Percentiles rank a stretch among this genome's conserved stretches.
Conservation (phyloP, 2,888 invertebrate genomes). For the Synanthedon andrenaeformis region DNA sequence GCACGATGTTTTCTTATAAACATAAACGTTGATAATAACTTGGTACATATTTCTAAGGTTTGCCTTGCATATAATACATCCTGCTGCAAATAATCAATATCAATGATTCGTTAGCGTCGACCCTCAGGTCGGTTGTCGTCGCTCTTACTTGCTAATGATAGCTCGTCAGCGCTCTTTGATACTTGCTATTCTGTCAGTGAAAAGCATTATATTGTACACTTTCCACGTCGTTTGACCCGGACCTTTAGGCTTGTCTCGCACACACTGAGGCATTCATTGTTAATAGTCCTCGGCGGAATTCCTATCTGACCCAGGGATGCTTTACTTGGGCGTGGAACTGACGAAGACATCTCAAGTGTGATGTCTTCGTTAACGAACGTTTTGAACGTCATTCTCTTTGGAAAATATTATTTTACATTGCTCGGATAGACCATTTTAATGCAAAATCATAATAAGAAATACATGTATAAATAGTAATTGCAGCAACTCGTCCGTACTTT, state of each 20-base stretch:
- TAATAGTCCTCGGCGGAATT: slow-evolving; percentile 1
- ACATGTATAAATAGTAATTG: background rate
- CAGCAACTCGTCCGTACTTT: background rate
- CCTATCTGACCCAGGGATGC: background rate
- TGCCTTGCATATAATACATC: background rate
- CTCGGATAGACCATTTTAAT: background rate
- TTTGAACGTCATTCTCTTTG: slow-evolving; percentile 14
- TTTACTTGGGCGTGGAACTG: background rate
- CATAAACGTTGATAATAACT: background rate
- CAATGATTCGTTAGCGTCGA: background rate
- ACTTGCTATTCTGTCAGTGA: slow-evolving; percentile 15
- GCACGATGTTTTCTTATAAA: background rate
- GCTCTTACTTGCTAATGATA: slow-evolving; percentile 16
- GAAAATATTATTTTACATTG: background rate
- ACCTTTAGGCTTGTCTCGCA: background rate
- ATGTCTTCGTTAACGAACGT: slow-evolving; percentile 26
- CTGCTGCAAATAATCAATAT: background rate
- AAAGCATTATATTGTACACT: slow-evolving; percentile 1
- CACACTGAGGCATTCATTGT: slow-evolving; percentile 4
- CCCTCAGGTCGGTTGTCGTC: slow-evolving; percentile 3
- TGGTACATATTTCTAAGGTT: background rate
- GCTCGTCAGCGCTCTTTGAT: slow-evolving; percentile 23
- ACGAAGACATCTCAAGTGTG: background rate
- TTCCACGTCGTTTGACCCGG: slow-evolving; percentile 7
- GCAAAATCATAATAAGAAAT: background rate